These are phyloP conservation scores for Somateria mollissima DNA, from an alignment of 2,797 vertebrate genomes.

Conservation along the genomic window DNA sequence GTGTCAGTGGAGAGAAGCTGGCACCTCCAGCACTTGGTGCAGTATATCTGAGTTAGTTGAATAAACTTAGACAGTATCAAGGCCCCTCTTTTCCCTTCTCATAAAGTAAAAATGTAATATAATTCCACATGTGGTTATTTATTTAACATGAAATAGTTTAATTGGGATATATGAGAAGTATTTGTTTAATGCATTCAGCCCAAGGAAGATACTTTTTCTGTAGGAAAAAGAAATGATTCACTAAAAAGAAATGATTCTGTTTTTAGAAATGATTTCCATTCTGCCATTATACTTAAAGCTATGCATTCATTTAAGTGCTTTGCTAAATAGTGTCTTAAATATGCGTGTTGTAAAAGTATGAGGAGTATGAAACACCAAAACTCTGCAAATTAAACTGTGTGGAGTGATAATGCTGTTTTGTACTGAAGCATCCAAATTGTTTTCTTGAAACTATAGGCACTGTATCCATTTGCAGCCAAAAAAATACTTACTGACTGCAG, in stretches of 20 bases:
- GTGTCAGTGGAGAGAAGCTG: not conserved
- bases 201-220: not conserved
- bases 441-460: not conserved
- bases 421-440: not conserved
- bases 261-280: not conserved
- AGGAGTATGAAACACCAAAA: conserved; percentile 20
- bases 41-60: not conserved
- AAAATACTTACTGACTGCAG: conserved; percentile 90
- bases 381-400: conserved; percentile 14
- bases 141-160: not conserved
- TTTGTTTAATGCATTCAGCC: not conserved
- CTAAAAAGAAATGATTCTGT: not conserved
- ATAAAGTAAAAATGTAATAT: not conserved
- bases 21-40: not conserved
- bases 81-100: not conserved
- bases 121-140: not conserved
- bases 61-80: not conserved
- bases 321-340: conserved; percentile 16
- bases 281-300: not conserved
- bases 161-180: not conserved
- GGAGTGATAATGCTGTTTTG: not conserved
- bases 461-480: not conserved
- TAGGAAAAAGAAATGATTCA: not conserved
- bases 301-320: not conserved
- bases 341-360: not conserved